Conservation (phyloP, 2,888 invertebrate species). For the Caenorhabditis angaria region DNA sequence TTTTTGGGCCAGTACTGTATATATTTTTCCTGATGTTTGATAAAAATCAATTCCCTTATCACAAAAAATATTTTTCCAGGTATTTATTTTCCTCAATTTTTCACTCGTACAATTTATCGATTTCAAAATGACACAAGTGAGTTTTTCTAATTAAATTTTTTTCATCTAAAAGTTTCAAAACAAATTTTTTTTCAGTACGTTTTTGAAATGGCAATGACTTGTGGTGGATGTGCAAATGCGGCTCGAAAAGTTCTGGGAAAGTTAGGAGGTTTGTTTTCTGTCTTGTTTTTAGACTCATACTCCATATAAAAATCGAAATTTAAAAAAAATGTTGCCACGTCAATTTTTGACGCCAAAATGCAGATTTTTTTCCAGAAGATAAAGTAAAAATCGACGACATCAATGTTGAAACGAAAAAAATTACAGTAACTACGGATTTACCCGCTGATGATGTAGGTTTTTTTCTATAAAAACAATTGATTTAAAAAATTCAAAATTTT, state of each 20-base stretch:
- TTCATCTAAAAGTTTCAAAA: not conserved
- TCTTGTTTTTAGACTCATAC: too few species aligned
- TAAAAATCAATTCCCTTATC: too few species aligned
- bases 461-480: not conserved
- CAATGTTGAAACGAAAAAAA: slow-evolving; percentile 72
- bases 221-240: slow-evolving; percentile 89
- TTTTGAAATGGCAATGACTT: slow-evolving; percentile 91
- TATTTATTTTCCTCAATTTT: not conserved
- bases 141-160: slow-evolving; percentile 1
- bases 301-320: too few species aligned
- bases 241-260: slow-evolving; percentile 86
- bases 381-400: slow-evolving; percentile 72
- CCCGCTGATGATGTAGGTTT: slow-evolving; percentile 67
- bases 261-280: slow-evolving; percentile 78
- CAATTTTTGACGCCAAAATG: not conserved
- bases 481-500: not conserved
- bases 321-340: too few species aligned
- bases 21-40: too few species aligned
- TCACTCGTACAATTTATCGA: not conserved
- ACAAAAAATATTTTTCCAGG: not conserved
- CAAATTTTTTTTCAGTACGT: slow-evolving; percentile 73
- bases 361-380: slow-evolving; percentile 51
- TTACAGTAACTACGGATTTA: slow-evolving; percentile 73
- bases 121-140: slow-evolving; percentile 5
- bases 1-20: too few species aligned